Percentiles rank a stretch among this genome's conserved stretches.
Conservation (phyloP, 2,113 vertebrate species). For the Tachuris rubrigastra region DNA sequence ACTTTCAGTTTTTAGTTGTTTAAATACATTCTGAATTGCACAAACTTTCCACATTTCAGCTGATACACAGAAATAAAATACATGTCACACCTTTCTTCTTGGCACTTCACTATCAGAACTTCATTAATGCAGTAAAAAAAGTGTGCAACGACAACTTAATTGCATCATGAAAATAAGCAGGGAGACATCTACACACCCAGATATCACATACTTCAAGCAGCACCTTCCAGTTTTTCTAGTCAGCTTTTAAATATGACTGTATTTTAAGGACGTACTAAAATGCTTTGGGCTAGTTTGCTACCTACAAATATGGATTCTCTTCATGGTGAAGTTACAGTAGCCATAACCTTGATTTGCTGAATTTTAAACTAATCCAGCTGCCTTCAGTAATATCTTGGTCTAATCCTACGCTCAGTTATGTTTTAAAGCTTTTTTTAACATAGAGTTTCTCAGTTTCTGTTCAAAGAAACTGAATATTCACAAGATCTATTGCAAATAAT, state of each 20-base stretch:
- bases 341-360: neutral
- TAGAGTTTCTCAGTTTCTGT: neutral
- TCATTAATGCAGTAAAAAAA: neutral
- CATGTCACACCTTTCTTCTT: neutral
- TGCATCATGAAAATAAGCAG: slow-evolving; percentile 17
- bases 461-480: neutral
- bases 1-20: neutral
- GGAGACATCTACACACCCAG: slow-evolving; percentile 42
- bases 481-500: neutral
- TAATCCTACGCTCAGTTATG: neutral
- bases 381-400: neutral
- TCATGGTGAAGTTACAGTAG: neutral
- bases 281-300: neutral
- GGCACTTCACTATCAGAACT: neutral
- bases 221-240: slow-evolving; percentile 59
- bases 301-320: neutral
- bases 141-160: neutral
- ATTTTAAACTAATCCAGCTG: neutral
- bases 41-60: neutral
- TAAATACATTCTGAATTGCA: neutral
- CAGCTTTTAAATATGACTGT: neutral
- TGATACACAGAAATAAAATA: neutral
- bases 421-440: neutral
- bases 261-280: slow-evolving; percentile 1
- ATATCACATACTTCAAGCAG: slow-evolving; percentile 31